Base-by-base conservation (phyloP, 2,888 invertebrate genomes). In the Chalcis sispes region DNA sequence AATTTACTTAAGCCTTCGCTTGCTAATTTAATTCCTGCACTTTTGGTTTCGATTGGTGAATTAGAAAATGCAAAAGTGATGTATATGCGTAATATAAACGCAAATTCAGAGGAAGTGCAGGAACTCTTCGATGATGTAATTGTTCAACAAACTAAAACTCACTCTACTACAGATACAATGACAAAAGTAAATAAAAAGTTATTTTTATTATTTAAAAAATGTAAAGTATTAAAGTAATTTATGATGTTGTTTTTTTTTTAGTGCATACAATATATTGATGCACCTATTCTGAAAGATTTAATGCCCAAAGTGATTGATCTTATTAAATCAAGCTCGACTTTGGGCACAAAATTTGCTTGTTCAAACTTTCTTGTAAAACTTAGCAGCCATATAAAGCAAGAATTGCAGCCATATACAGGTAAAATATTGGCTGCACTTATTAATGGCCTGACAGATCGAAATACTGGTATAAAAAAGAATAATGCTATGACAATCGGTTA, bases 161-260 rank as follows among this genome's bases (percentile, higher is more conserved):
- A 97, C 86, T 95, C 96, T 77, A 96, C 97, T 76, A 96, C 95
- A 79, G 96, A 97, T 84, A 95, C 96, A 2, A 93, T 96, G 46
- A 93, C 94, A 54, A 94, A 95, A 90, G 95, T 94, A 85, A 81
- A 82, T 80, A 59, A 7, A 56, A 52, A 50, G 20, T 20, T 50
- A 2, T 65, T 66, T 59, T 25, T 64, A 69, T 36, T n/a, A n/a
- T n/a, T n/a, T 29, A 32, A 36, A 29, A 40, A 65, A 23, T 56
- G 18, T 15, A 58, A 69, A 40, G 48, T 50, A 25, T 69, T 46
- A 25, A 0, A 62, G 29, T 40, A 27, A 20, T 25, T 2, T 7
- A 36, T 48, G 40, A 56, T 36, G 5, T 50, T 52, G 56, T 42
- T 76, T 77, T 25, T 71, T 79, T 80, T 75, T 72, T 84, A 92